Base-by-base conservation (phyloP, 2,113 vertebrate species). In the Carassius auratus region DNA sequence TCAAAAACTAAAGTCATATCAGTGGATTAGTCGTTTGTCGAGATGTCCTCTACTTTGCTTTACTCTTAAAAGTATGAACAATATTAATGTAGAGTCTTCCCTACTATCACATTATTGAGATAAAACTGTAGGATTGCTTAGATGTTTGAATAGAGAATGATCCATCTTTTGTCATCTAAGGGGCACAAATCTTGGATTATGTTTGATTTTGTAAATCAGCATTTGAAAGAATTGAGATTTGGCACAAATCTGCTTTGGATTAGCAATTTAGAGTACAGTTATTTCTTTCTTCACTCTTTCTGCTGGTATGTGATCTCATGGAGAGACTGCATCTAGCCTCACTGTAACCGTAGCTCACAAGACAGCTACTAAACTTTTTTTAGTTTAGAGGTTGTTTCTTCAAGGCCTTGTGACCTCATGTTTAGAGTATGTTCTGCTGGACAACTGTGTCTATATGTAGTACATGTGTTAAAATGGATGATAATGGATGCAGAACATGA, bases 231-330 rank as follows among this genome's bases (percentile, higher is more conserved):
- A 80, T 77, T 68, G 76, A 86, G 78, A 89, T 92, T 92, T 92
- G 89, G 90, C 88, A 90, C 89, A 33, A 87, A 89, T 82, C 76
- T 64, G 75, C 9, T 81, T 86, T 83, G 19, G 52, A 84, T 75
- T 26, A 83, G 50, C 85, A 57, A 85, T 45, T 45, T 87, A 76
- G 23, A 13, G 38, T 61, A 62, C 1, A n/a, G 4, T 45, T 81
- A 64, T 78, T 87, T 62, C 10, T 59, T 69, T 61, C 42, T 48
- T 48, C 45, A 1, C 59, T 81, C 33, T 8, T 68, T 55, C 45
- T 86, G 84, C 81, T 86, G 85, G 81, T 81, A 84, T 84, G 26
- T 84, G 69, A 73, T 83, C 64, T 38, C 1, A 55, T 45, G 69
- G 10, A 59, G 50, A 64, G 42, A 69, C 59, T 68, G 42, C 45